Evolutionary conservation across 2,113 vertebrate species (phyloP).

Genomic region (Leucopsar rothschildi): DNA sequence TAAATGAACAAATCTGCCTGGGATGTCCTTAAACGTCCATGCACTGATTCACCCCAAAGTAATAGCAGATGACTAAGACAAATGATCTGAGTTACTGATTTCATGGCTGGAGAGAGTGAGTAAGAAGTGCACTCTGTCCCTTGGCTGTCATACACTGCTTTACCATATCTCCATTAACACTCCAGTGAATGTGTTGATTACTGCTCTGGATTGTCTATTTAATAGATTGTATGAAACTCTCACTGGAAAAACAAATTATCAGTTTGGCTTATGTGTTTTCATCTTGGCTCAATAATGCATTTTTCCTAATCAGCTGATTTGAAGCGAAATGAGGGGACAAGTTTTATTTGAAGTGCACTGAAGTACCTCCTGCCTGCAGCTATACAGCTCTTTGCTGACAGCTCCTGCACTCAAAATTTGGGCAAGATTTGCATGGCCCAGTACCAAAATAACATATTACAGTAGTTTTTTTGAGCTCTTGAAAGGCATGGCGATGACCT

Average conservation of each 20-base stretch:
- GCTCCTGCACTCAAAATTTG: background rate
- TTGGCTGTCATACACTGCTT: slow-evolving; percentile 3
- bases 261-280: slow-evolving; percentile 1
- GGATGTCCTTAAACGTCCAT: background rate
- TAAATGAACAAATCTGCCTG: slow-evolving; percentile 22
- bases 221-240: background rate
- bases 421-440: background rate
- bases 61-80: slow-evolving; percentile 24
- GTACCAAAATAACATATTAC: slow-evolving; percentile 33
- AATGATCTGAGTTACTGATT: slow-evolving; percentile 27
- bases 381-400: background rate
- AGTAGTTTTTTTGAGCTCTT: background rate
- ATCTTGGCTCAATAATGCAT: background rate
- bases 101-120: slow-evolving; percentile 28
- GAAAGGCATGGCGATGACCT: background rate
- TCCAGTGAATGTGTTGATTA: background rate
- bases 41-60: slow-evolving; percentile 4
- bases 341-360: background rate
- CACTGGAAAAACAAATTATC: slow-evolving; percentile 7
- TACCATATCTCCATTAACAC: background rate
- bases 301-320: slow-evolving; percentile 31
- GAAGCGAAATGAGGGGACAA: background rate
- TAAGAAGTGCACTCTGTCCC: slow-evolving; percentile 22
- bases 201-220: background rate
- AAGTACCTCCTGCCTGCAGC: background rate